Evolutionary conservation across 2,888 invertebrate species (phyloP).

Genomic region (Stenodema calcarata): DNA sequence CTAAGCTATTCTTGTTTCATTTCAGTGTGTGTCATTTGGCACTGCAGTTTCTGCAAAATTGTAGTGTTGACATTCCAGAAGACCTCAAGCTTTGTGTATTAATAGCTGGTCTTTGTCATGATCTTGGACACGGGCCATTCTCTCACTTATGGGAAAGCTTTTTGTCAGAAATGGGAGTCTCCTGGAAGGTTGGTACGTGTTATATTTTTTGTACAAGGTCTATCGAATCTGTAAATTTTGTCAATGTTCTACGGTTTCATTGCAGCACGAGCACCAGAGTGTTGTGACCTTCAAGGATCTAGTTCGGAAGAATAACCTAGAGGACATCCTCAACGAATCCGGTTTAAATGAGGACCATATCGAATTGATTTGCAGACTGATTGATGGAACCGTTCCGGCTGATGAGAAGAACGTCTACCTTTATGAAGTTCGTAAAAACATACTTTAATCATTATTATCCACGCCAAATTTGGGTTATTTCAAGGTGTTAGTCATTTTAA

Average conservation of each 20-base stretch:
- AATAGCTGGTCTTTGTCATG: constrained; percentile 73
- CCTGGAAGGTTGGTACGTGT: constrained; percentile 14
- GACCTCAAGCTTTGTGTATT: constrained; percentile 65
- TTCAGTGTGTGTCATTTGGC: constrained; percentile 31
- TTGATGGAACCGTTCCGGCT: background rate
- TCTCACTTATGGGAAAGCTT: constrained; percentile 70
- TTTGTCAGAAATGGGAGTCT: constrained; percentile 45
- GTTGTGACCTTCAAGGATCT: constrained; percentile 63
- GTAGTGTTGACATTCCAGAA: background rate
- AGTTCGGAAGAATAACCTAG: constrained; percentile 60
- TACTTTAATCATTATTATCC: background rate
- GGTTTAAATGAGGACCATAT: constrained; percentile 59
- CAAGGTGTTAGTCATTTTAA: too few relatives aligned
- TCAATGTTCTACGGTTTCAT: constrained; percentile 24
- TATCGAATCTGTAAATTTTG: background rate
- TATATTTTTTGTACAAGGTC: background rate
- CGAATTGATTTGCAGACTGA: constrained; percentile 18
- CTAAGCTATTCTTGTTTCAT: background rate
- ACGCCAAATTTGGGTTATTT: too few relatives aligned
- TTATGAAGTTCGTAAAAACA: background rate
- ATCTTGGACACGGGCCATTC: constrained; percentile 74
- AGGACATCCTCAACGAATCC: constrained; percentile 56
- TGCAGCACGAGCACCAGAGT: constrained; percentile 66
- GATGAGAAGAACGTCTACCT: constrained; percentile 12
- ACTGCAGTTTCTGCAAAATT: background rate